Conservation (phyloP, 2,113 vertebrate species). For the Ameiurus melas region DNA sequence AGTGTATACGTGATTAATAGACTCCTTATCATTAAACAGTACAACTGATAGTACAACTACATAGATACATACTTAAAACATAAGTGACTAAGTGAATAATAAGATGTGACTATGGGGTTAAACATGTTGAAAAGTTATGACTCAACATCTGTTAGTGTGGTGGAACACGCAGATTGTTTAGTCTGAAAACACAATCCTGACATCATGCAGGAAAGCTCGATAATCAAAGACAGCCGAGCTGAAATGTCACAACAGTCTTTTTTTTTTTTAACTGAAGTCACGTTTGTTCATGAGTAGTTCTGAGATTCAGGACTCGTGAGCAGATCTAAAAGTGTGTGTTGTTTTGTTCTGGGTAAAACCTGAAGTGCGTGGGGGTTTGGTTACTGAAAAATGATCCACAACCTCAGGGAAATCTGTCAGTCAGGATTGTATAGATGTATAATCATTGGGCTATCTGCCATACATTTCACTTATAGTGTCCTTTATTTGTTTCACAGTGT, state of each 20-base stretch:
- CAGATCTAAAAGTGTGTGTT: background rate
- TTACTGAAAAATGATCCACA: background rate
- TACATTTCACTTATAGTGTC: background rate
- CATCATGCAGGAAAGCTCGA: background rate
- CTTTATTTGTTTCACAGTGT: conserved; percentile 17
- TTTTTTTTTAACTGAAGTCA: background rate
- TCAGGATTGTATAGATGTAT: conserved; percentile 9
- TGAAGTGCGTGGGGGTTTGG: background rate
- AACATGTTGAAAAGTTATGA: background rate
- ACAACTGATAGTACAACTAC: background rate
- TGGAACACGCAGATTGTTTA: background rate
- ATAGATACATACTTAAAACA: background rate
- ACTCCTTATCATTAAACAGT: background rate
- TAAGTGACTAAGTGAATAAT: background rate
- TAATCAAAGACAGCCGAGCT: background rate
- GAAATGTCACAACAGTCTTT: background rate
- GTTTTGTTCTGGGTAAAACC: background rate
- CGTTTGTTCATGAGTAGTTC: background rate
- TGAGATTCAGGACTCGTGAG: background rate
- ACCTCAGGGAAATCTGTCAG: conserved; percentile 1
- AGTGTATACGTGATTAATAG: no score
- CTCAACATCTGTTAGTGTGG: background rate
- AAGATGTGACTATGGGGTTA: background rate
- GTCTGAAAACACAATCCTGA: background rate
- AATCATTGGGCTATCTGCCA: background rate